Percentiles rank a stretch among this genome's conserved stretches.
phyloP scores from a whole-genome alignment of 1,140 invertebrate genomes.

The Bombus sibiricus region DNA sequence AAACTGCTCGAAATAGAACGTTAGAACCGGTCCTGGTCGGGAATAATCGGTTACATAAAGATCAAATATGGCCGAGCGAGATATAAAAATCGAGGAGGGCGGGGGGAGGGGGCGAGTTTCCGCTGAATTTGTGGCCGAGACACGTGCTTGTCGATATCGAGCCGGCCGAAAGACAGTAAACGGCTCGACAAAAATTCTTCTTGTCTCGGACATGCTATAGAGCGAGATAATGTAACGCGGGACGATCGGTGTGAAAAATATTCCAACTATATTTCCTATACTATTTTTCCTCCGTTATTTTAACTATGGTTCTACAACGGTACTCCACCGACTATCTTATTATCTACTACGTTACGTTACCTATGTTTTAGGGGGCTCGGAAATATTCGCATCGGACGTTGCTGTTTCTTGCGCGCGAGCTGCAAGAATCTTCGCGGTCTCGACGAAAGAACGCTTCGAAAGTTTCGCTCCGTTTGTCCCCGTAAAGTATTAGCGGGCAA shows the following conservation, averaged over 20 bases:
- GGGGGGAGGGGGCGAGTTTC: not conserved
- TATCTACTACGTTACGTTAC: too few relatives aligned
- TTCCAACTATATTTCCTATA: too few relatives aligned
- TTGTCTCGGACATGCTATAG: too few relatives aligned
- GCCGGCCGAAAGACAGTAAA: not conserved
- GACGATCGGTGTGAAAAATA: too few relatives aligned
- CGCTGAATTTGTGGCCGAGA: not conserved
- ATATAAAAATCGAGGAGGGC: not conserved
- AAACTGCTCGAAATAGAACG: slow-evolving; percentile 1
- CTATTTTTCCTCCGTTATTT: too few relatives aligned
- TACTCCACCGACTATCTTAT: too few relatives aligned
- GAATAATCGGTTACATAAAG: not conserved
- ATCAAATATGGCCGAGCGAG: not conserved
- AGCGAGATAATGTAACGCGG: not conserved
- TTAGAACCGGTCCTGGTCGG: not conserved
- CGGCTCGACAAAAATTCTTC: too few relatives aligned
- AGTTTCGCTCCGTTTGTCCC: not conserved
- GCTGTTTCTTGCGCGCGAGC: too few relatives aligned
- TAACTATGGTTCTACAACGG: too few relatives aligned
- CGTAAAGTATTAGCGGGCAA: not conserved
- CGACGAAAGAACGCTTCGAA: not conserved
- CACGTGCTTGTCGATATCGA: not conserved
- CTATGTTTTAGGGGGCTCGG: fast-evolving
- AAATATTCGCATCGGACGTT: too few relatives aligned
- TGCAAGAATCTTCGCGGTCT: too few relatives aligned